Evolutionary conservation across 2,888 invertebrate species (phyloP).

Genomic region (Nemoura dubitans): DNA sequence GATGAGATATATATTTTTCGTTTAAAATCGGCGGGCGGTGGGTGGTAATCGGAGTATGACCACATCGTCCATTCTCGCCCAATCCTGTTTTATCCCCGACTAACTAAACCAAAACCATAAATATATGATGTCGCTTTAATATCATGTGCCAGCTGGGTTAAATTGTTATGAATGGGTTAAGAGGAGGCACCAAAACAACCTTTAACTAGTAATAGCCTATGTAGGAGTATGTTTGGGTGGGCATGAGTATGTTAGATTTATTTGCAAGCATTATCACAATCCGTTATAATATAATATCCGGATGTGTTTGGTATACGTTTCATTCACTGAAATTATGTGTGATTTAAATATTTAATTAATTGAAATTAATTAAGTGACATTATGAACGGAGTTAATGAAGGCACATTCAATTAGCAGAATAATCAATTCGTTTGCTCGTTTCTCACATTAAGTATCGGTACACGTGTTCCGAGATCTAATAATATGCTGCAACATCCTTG

Average conservation of each 20-base stretch:
- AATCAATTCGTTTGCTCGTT: neutral
- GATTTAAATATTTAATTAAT: slow-evolving; percentile 27
- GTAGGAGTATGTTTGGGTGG: slow-evolving; percentile 36
- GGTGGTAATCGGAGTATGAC: slow-evolving; percentile 29
- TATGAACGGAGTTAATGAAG: neutral
- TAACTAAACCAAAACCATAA: slow-evolving; percentile 59
- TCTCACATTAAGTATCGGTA: neutral
- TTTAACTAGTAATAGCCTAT: slow-evolving; percentile 46
- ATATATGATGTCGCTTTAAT: slow-evolving; percentile 63
- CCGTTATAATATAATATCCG: slow-evolving; percentile 26
- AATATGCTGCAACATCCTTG: too few relatives aligned
- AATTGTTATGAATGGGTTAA: slow-evolving; percentile 62
- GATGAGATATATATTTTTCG: slow-evolving; percentile 43
- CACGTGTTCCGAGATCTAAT: neutral
- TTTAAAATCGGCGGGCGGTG: neutral
- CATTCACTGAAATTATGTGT: slow-evolving; percentile 9
- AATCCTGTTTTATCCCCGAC: slow-evolving; percentile 43
- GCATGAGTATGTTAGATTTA: slow-evolving; percentile 49
- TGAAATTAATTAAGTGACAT: slow-evolving; percentile 21
- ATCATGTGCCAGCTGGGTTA: slow-evolving; percentile 63
- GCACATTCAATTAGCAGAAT: neutral
- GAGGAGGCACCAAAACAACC: slow-evolving; percentile 45
- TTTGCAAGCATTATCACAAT: slow-evolving; percentile 38
- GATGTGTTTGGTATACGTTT: neutral
- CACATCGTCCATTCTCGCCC: slow-evolving; percentile 33